These are phyloP conservation scores for Sebastes steindachneri DNA, from an alignment of 2,797 vertebrate genomes.

Conservation along the genomic window DNA sequence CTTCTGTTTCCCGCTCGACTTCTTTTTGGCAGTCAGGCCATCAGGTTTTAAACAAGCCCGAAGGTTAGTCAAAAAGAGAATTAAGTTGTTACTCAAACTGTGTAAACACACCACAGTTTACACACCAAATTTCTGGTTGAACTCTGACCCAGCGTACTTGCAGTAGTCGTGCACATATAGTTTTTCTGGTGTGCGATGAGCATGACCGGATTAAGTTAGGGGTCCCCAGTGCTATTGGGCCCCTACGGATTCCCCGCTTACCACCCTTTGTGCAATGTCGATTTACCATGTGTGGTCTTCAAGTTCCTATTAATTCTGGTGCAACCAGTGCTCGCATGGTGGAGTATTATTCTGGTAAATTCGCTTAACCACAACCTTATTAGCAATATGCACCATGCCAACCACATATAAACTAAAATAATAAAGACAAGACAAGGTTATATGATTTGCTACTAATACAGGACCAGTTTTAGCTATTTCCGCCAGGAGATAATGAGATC, in stretches of 20 bases:
- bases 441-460: not conserved
- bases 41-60: not conserved
- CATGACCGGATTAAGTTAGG: not conserved
- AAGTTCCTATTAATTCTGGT: not conserved
- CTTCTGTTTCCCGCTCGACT: no score
- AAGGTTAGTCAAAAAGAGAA: not conserved
- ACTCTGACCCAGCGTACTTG: not conserved
- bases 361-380: not conserved
- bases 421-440: not conserved
- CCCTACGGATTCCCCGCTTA: not conserved
- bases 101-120: not conserved
- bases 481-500: no score
- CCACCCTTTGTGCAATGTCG: not conserved
- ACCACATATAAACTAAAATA: not conserved
- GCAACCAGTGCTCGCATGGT: not conserved
- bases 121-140: not conserved
- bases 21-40: not conserved
- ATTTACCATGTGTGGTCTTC: not conserved
- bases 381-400: not conserved
- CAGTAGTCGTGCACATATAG: not conserved
- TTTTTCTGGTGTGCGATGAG: not conserved
- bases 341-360: not conserved
- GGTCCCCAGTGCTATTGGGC: not conserved
- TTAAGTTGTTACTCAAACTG: not conserved
- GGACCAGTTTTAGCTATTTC: no score